These are phyloP conservation scores for Brienomyrus longianalis DNA, from an alignment of 2,113 vertebrate genomes.

Conservation along the genomic window DNA sequence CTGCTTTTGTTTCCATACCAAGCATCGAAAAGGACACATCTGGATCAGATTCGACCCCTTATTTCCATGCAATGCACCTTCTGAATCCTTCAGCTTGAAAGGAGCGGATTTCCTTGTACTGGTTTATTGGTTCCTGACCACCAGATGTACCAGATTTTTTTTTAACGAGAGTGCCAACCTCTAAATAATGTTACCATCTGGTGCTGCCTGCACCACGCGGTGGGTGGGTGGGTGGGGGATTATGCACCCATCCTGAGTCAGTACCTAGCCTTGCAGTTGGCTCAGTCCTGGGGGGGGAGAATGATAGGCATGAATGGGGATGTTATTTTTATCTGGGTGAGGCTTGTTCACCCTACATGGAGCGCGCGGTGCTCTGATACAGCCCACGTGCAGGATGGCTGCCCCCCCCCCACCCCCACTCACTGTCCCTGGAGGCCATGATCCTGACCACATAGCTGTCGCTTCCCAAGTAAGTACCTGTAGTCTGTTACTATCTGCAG, in stretches of 20 bases:
- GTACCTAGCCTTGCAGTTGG: conserved; percentile 8
- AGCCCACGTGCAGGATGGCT: neutral
- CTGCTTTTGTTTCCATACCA: neutral
- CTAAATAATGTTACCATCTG: neutral
- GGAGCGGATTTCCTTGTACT: neutral
- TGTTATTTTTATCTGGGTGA: conserved; percentile 17
- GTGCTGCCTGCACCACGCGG: neutral
- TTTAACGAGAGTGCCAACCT: neutral
- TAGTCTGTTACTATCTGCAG: neutral
- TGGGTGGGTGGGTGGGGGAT: neutral
- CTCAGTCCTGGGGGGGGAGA: neutral
- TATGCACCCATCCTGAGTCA: neutral
- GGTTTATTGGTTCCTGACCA: neutral
- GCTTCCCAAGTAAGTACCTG: conserved; percentile 7
- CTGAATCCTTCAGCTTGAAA: neutral
- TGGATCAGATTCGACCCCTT: neutral
- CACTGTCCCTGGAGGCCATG: neutral
- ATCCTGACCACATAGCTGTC: neutral
- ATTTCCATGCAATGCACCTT: neutral
- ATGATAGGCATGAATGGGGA: neutral
- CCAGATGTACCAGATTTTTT: neutral
- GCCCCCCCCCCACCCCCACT: neutral
- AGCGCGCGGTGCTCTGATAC: neutral
- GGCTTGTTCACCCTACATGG: conserved; percentile 14
- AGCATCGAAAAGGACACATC: neutral